Percentiles rank a stretch among this genome's conserved stretches.
phyloP scores from a whole-genome alignment of 2,888 invertebrate species.

The Acanthosepion pharaonis region DNA sequence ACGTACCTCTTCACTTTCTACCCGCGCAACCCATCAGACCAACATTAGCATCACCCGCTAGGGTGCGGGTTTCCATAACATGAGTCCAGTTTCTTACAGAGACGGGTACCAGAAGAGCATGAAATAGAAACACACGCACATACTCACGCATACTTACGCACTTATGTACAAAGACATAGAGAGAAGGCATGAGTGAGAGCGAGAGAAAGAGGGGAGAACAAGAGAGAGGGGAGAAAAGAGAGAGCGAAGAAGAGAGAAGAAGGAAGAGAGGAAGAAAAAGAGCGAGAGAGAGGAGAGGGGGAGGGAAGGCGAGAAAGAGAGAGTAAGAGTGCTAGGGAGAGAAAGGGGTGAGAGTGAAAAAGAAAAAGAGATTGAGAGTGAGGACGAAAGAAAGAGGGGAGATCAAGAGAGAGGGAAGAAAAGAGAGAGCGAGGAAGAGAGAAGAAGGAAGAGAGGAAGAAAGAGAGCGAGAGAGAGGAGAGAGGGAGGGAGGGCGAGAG shows the following conservation, averaged over 20 bases:
- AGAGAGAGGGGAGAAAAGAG: neutral
- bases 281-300: neutral
- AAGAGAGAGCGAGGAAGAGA: neutral
- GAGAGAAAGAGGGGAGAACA: neutral
- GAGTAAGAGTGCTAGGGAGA: neutral
- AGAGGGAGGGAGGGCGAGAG: too few relatives aligned
- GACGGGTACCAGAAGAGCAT: too few relatives aligned
- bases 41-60: too few relatives aligned
- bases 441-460: neutral
- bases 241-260: neutral
- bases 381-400: neutral
- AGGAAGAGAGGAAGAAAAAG: neutral
- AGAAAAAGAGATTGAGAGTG: fast-evolving
- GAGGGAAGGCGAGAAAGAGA: too few relatives aligned
- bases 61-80: too few relatives aligned
- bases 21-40: too few relatives aligned
- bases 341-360: neutral
- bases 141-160: too few relatives aligned
- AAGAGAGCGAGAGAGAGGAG: neutral
- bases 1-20: too few relatives aligned
- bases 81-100: too few relatives aligned
- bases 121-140: too few relatives aligned
- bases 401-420: fast-evolving
- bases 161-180: neutral
- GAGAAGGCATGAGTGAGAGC: neutral